Evolutionary conservation across 2,888 invertebrate genomes (phyloP), one percentile per base, ranked within the genome.

Genomic region (Mesodorylaimus sp.): DNA sequence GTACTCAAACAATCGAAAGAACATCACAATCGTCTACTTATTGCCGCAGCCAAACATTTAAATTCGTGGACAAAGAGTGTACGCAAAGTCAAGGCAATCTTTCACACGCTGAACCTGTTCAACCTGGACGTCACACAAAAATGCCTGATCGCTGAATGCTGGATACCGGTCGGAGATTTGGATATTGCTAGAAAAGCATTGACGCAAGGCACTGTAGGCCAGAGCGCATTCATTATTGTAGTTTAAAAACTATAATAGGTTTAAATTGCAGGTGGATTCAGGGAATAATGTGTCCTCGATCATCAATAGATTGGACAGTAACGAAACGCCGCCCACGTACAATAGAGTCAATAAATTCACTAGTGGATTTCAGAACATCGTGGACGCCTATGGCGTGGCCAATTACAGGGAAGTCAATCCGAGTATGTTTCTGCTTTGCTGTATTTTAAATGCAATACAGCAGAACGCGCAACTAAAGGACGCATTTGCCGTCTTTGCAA

Each of bases 91-190:
- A 95, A 95, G 71, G 91, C 93, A 23, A 91, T 95, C 65, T 97
- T 91, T 71, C 88, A 89, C 71, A 91, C 91, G 0, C 72, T 97
- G 64, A 97, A 97, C 73, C 76, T 91, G 66, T 93, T 93, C 75
- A 95, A 91, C 70, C 74, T 95, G 75, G 95, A 97, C 68, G 95
- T 95, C 10, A 97, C 95, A 1, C 91, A 93, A 71, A 93, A 97
- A 70, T 95, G 95, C 71, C 75, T 95, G 61, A 93, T 95, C 62
- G 93, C 93, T 3, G 95, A 97, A 71, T 93, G 93, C 69, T 97
- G 85, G 93, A 85, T 83, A 64, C 91, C 84, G 10, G 79, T 81
- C 2, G 69, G 80, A 47, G 86, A 88, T 62, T 70, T 86, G 66
- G 86, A 89, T 69, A 82, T 83, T 16, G 89, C 95, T 49, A 86